Base-by-base conservation (phyloP, 1,140 invertebrate species). In the Grapholita molesta region DNA sequence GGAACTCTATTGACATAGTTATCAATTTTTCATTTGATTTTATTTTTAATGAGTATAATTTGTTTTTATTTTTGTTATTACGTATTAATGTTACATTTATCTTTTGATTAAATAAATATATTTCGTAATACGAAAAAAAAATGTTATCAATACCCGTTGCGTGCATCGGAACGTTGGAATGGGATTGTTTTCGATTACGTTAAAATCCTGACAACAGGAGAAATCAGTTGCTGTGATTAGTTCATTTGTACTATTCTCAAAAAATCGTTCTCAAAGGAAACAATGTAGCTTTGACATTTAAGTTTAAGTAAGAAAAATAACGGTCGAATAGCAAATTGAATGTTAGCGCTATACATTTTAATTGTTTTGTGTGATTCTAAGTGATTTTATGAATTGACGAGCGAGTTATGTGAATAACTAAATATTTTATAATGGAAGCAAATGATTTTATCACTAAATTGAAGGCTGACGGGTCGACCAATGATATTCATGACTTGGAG, bases 381-480 rank as follows among this genome's bases (percentile, higher is more conserved):
- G 25, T 61, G 55, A 18, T 61, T 61, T 61, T 15, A 1, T 28
- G 12, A 18, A 30, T 61, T 61, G 5, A 32, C 6, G 1, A 15
- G n/a, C 6, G 24, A 61, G 24, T 28, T 61, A 28, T 28, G 24
- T 28, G 7, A 61, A 23, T 6, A 3, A 28, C 0, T 61, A 15
- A 32, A 11, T 57, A n/a, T 32, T 61, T 25, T 61, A 73, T 33
- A 21, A 88, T 84, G 84, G 79, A 84, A 25, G 79, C 79, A 0
- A 86, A 85, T 64, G 70, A 75, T 24, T 88, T 86, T 66, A 64
- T 88, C 25, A 32, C 70, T 6, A 84, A 82, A 71, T 61, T 90
- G 5, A 88, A 88, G 72, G 86, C 85, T 9, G 72, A 79, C 32
- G 82, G 78, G 0, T 74, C 72, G 0, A 68, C 79, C 55, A 78